Percentiles rank a stretch among this genome's conserved stretches.
Conservation (phyloP, 1,140 invertebrate genomes). For the Solenopsis fugax region DNA sequence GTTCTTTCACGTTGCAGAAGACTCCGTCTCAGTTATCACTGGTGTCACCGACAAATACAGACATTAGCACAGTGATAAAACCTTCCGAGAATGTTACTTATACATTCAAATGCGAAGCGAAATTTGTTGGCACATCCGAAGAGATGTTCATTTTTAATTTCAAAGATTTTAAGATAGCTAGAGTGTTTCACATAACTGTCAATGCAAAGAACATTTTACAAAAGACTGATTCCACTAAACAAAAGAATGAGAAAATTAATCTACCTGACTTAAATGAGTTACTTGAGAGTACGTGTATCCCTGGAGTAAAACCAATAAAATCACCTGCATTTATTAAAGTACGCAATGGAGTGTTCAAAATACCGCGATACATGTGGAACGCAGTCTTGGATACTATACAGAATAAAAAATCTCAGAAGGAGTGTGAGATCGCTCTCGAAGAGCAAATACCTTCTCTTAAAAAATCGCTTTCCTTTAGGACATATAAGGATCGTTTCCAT, state of each 20-base stretch:
- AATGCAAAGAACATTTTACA: conserved; percentile 73
- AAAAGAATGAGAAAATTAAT: conserved; percentile 81
- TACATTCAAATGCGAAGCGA: conserved; percentile 85
- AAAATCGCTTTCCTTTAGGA: conserved; percentile 86
- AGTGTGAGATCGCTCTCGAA: conserved; percentile 81
- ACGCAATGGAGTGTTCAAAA: conserved; percentile 86
- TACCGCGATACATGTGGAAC: conserved; percentile 88
- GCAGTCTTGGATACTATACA: conserved; percentile 84
- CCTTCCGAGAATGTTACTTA: conserved; percentile 80
- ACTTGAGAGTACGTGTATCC: conserved; percentile 84
- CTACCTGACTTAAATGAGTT: conserved; percentile 80
- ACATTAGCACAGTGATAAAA: conserved; percentile 76
- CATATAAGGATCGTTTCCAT: conserved; percentile 90
- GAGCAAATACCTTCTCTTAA: conserved; percentile 85
- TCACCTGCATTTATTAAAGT: conserved; percentile 87
- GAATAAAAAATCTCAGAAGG: conserved; percentile 80
- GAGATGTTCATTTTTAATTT: conserved; percentile 89
- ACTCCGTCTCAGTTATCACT: conserved; percentile 82
- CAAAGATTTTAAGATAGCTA: conserved; percentile 87
- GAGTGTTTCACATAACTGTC: conserved; percentile 86
- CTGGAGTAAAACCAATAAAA: conserved; percentile 88
- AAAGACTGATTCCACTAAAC: conserved; percentile 53
- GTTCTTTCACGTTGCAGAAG: conserved; percentile 78
- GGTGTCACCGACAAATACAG: conserved; percentile 68
- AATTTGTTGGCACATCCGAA: conserved; percentile 87